Conservation (phyloP, 1,140 invertebrate genomes). For the Halictus rubicundus region DNA sequence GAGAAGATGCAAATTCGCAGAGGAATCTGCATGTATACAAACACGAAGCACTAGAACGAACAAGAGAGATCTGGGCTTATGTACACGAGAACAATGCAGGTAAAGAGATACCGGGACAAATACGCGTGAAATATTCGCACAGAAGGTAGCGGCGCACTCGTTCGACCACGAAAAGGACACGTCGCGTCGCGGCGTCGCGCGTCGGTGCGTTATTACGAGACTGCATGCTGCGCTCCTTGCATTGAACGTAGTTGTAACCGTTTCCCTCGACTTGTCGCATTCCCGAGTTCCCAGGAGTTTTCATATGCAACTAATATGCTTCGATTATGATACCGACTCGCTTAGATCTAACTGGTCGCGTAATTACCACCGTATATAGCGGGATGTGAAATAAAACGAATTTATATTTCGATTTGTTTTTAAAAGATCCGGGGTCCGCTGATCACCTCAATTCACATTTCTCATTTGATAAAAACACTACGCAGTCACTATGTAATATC, state of each 20-base stretch:
- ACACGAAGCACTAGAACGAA: neutral
- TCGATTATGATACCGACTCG: neutral
- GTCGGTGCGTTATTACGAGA: neutral
- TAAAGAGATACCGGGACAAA: neutral
- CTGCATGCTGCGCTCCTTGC: neutral
- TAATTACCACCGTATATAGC: no score
- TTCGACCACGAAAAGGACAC: conserved; percentile 1
- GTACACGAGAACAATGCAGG: neutral
- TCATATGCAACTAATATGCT: neutral
- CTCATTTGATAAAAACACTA: no score
- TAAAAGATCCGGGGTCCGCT: no score
- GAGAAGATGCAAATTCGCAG: neutral
- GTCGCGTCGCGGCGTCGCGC: no score
- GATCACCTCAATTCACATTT: no score
- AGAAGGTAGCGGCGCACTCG: neutral
- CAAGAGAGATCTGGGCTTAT: neutral
- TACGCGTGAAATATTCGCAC: conserved; percentile 3
- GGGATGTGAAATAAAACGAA: no score
- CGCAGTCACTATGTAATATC: no score
- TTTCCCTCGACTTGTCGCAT: neutral
- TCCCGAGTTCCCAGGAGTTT: neutral
- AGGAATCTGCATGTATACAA: neutral
- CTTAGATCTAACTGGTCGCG: neutral
- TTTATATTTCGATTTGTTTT: no score
- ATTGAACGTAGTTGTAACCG: neutral